Percentiles rank a stretch among this genome's conserved stretches.
Conservation (phyloP, 2,888 invertebrate species). For the Chalcis sispes region DNA sequence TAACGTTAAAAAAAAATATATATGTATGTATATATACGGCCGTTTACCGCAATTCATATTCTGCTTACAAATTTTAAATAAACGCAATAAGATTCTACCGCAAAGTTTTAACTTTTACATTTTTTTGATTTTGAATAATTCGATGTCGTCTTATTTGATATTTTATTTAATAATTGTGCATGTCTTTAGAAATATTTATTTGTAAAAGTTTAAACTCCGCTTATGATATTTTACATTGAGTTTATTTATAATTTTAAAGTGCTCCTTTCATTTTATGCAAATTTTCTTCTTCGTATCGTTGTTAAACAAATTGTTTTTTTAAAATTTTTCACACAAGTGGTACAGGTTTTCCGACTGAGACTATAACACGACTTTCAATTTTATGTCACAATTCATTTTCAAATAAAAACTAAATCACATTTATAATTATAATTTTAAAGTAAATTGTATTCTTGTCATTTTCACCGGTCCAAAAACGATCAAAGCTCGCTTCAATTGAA, state of each 20-base stretch:
- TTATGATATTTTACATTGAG: too few species aligned
- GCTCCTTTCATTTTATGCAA: not conserved
- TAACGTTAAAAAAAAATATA: too few species aligned
- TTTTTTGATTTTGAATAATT: not conserved
- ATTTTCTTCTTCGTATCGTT: not conserved
- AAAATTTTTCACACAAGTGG: too few species aligned
- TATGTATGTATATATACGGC: too few species aligned
- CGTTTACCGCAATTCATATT: not conserved
- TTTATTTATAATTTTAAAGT: conserved; percentile 3
- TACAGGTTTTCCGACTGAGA: conserved; percentile 11
- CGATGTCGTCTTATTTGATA: not conserved
- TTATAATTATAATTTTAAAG: conserved; percentile 55
- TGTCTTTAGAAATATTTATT: not conserved
- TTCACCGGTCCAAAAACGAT: conserved; percentile 61
- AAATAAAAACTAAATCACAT: conserved; percentile 61
- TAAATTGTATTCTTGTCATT: conserved; percentile 46
- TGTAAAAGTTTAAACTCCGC: not conserved
- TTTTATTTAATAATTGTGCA: not conserved
- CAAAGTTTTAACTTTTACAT: conserved; percentile 9
- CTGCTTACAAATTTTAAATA: conserved; percentile 25
- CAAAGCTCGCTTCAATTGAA: conserved; percentile 56
- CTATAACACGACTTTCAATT: not conserved
- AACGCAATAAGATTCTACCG: not conserved
- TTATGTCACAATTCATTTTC: conserved; percentile 52
- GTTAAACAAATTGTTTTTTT: too few species aligned